A percentile compares a stretch with the other conserved stretches of the same genome.
Evolutionary conservation across 92 coral and sea anemone genomes (phyloP).

Genomic region (Anthopleura xanthogrammica): DNA sequence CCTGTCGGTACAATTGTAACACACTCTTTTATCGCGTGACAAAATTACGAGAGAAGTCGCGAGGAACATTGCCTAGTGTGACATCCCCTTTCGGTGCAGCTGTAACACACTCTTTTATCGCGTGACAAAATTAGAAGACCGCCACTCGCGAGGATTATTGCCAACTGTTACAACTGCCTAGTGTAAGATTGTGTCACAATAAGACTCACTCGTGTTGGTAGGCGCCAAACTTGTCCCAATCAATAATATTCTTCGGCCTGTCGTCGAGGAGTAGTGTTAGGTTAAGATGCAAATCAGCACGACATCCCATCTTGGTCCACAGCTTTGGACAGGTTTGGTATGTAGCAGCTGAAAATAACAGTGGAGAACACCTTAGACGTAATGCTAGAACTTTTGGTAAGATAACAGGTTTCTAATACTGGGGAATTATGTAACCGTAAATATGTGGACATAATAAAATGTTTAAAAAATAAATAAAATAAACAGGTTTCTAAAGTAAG

Average conservation of each 20-base stretch:
- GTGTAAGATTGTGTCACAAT: too few relatives aligned
- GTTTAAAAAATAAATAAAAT: too few relatives aligned
- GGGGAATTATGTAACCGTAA: too few relatives aligned
- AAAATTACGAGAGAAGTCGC: neutral
- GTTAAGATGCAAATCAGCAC: constrained; percentile 29
- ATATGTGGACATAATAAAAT: too few relatives aligned
- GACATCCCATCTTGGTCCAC: constrained; percentile 44
- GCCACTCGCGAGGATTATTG: too few relatives aligned
- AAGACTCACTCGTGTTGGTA: neutral
- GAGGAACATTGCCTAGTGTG: too few relatives aligned
- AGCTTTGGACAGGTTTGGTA: constrained; percentile 3
- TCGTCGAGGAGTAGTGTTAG: constrained; percentile 39
- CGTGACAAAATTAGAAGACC: neutral
- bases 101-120: too few relatives aligned
- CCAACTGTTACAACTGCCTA: neutral
- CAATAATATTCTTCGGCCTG: constrained; percentile 25
- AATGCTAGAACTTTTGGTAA: too few relatives aligned
- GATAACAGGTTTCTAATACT: too few relatives aligned
- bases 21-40: too few relatives aligned
- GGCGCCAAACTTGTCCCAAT: constrained; percentile 15
- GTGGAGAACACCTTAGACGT: neutral
- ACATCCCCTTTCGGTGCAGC: neutral
- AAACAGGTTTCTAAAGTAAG: too few relatives aligned
- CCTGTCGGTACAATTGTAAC: too few relatives aligned
- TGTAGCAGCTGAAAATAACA: neutral